Evolutionary conservation across 2,888 invertebrate species (phyloP).

Genomic region (Alitta virens): DNA sequence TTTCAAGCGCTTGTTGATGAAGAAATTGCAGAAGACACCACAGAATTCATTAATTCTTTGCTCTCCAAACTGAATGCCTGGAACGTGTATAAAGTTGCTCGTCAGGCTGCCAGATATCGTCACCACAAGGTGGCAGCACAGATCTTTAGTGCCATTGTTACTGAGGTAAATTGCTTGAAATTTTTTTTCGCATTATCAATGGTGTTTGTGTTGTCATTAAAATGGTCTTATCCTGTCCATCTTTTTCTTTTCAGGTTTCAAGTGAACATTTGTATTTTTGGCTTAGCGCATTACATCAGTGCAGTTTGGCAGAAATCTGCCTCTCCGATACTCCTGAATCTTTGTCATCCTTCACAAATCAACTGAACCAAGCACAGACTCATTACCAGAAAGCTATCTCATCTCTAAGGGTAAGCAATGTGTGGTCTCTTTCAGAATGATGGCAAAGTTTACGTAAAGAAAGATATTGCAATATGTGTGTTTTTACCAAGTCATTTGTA

Average conservation of each 20-base stretch:
- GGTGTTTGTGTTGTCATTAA: too few relatives aligned
- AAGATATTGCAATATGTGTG: not conserved
- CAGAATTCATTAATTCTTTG: slow-evolving; percentile 1
- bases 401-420: slow-evolving; percentile 25
- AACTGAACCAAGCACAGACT: slow-evolving; percentile 35
- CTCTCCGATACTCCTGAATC: slow-evolving; percentile 34
- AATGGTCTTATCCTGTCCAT: too few relatives aligned
- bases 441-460: too few relatives aligned
- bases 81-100: slow-evolving; percentile 72
- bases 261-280: slow-evolving; percentile 88
- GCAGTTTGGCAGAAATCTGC: slow-evolving; percentile 55
- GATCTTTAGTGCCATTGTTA: slow-evolving; percentile 66
- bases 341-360: slow-evolving; percentile 21
- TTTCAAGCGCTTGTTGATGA: slow-evolving; percentile 65
- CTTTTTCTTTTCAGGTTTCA: slow-evolving; percentile 64
- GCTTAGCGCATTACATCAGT: slow-evolving; percentile 72
- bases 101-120: slow-evolving; percentile 79
- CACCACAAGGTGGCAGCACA: slow-evolving; percentile 72
- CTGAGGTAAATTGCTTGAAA: slow-evolving; percentile 41
- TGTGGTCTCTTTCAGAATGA: too few relatives aligned
- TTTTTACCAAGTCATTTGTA: not conserved
- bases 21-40: not conserved
- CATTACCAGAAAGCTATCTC: slow-evolving; percentile 24
- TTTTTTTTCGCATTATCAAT: too few relatives aligned
- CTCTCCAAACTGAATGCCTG: slow-evolving; percentile 69